Base-by-base conservation (phyloP, 2,888 invertebrate species). In the Autographa pulchrina region DNA sequence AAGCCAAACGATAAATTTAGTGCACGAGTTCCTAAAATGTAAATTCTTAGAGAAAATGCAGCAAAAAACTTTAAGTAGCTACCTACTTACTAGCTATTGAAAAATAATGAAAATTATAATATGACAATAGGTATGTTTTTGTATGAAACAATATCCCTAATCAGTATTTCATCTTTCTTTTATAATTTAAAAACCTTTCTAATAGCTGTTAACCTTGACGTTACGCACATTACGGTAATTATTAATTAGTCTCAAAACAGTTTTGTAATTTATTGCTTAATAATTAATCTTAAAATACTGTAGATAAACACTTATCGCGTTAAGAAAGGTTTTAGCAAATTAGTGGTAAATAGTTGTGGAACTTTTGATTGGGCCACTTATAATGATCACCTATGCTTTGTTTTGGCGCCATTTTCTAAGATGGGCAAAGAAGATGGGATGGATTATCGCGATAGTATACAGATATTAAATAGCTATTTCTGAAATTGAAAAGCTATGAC, bases 241-340 rank as follows among this genome's bases (percentile, higher is more conserved):
- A 56, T 56, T 20, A 25, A 56, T 56, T 56, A 56, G 54, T 56
- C 54, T 56, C 25, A 56, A 25, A 56, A 56, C 25, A 25, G 54
- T 56, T 56, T 56, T 11, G 54, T 20, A 56, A 56, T 54, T 11
- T 56, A 56, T 56, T 56, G 25, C 54, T 13, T 20, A n/a, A 48
- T 56, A 56, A 56, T 20, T 13, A 56, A 56, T 56, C 54, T 20
- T 56, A 56, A 25, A 20, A 13, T 56, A 56, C 25, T 56, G 54
- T 56, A 56, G 54, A 56, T 56, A 56, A 20, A 56, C 25, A 56
- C 54, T 20, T 56, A 56, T 56, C 54, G 54, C 13, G 20, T 56
- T 56, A 56, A 13, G 54, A 56, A 56, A 56, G 54, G 41, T 63
- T 43, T 25, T 13, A 11, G 54, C 54, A 56, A 56, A 25, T 56